Percentiles rank a stretch among this genome's conserved stretches.
Conservation (phyloP, 2,113 vertebrate species). For the Hipposideros armiger region DNA sequence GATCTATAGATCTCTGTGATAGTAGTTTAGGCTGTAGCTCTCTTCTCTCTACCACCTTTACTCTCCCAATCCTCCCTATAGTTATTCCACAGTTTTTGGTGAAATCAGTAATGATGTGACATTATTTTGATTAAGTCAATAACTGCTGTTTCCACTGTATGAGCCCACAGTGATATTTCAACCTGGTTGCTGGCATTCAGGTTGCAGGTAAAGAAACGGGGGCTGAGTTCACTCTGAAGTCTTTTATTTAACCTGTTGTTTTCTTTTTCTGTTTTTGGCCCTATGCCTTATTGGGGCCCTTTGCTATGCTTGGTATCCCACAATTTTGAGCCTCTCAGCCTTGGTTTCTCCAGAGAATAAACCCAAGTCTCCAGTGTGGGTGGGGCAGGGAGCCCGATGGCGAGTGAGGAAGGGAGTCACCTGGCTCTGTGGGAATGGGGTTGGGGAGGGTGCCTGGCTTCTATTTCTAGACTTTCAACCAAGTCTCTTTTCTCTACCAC, state of each 20-base stretch:
- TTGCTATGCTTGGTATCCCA: not conserved
- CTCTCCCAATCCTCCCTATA: not conserved
- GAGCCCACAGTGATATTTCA: not conserved
- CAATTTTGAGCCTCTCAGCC: not conserved
- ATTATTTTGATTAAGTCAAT: not conserved
- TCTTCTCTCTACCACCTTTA: not conserved
- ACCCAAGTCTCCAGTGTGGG: not conserved
- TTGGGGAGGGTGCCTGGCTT: not conserved
- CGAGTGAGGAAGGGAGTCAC: not conserved
- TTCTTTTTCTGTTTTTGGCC: too few relatives aligned
- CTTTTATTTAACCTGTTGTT: not conserved
- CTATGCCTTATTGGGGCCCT: not conserved
- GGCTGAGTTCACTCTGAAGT: not conserved
- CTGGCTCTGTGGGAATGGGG: not conserved
- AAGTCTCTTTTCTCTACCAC: not conserved
- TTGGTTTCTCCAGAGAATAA: not conserved
- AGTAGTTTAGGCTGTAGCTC: not conserved
- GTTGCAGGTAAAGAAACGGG: not conserved
- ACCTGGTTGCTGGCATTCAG: not conserved
- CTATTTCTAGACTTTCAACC: not conserved
- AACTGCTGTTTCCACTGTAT: not conserved
- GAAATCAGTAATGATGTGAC: not conserved
- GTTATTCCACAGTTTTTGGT: not conserved
- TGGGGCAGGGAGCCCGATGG: accelerated
- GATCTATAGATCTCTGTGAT: not conserved